These are phyloP conservation scores for Hoplodrina blanda DNA, from an alignment of 2,888 invertebrate genomes.

Conservation along the genomic window DNA sequence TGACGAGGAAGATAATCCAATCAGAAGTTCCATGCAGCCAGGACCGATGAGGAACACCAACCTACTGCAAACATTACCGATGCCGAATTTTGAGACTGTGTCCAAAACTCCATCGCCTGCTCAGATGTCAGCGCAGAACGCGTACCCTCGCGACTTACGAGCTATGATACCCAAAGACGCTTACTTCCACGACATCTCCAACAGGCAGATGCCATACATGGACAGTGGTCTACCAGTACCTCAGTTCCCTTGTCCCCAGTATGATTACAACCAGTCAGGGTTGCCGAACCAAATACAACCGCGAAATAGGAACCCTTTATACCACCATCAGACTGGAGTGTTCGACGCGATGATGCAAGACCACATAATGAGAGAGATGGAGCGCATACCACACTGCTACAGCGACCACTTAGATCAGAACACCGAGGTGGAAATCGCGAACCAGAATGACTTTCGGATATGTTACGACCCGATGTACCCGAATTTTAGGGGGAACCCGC, in stretches of 20 bases:
- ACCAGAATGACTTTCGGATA: constrained; percentile 85
- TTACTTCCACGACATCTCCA: constrained; percentile 91
- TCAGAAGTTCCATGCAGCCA: constrained; percentile 84
- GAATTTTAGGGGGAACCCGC: constrained; percentile 76
- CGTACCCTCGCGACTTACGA: constrained; percentile 74
- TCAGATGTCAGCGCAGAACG: constrained; percentile 67
- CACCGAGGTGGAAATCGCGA: constrained; percentile 87
- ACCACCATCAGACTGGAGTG: constrained; percentile 85
- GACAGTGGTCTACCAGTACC: constrained; percentile 78
- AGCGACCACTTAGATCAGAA: constrained; percentile 86
- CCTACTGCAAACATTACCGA: constrained; percentile 86
- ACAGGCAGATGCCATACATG: constrained; percentile 85
- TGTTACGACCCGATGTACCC: constrained; percentile 80
- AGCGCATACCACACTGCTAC: constrained; percentile 88
- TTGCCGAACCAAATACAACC: constrained; percentile 79
- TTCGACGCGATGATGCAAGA: constrained; percentile 90
- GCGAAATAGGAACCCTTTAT: constrained; percentile 84
- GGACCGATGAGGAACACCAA: constrained; percentile 91
- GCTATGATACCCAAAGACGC: constrained; percentile 91
- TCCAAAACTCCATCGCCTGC: constrained; percentile 86
- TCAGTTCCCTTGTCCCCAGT: constrained; percentile 77
- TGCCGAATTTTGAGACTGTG: constrained; percentile 91
- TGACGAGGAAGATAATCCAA: constrained; percentile 90
- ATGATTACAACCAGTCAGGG: constrained; percentile 81
- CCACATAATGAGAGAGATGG: constrained; percentile 88